Percentiles rank a stretch among this genome's conserved stretches.
phyloP scores from a whole-genome alignment of 2,888 invertebrate genomes.

The Tachystola acroxantha region DNA sequence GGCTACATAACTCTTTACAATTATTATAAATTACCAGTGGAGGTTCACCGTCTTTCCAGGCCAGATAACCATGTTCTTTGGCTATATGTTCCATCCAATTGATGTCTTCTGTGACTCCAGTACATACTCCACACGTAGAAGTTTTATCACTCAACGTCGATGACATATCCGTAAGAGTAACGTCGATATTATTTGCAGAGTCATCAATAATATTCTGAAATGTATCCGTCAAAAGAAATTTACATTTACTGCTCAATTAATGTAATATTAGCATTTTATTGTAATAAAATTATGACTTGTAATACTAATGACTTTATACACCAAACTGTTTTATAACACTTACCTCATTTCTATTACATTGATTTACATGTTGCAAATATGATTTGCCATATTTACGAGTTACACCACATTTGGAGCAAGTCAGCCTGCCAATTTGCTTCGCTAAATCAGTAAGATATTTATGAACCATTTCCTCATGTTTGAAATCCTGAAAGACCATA shows the following conservation, averaged over 20 bases:
- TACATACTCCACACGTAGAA: conserved; percentile 34
- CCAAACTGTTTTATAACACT: no score
- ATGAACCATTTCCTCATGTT: conserved; percentile 19
- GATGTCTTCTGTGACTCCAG: conserved; percentile 4
- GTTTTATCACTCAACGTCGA: no score
- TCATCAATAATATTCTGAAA: no score
- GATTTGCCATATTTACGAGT: conserved; percentile 25
- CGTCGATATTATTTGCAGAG: no score
- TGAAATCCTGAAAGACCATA: no score
- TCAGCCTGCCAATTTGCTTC: conserved; percentile 19
- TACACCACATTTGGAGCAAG: conserved; percentile 33
- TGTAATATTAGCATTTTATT: no score
- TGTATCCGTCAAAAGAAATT: no score
- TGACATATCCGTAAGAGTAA: no score
- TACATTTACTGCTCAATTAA: no score
- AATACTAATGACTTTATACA: no score
- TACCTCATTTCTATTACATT: conserved; percentile 8
- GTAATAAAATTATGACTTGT: no score
- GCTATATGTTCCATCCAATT: conserved; percentile 29
- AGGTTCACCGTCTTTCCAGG: conserved; percentile 39
- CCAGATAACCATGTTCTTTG: conserved; percentile 32
- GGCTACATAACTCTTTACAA: no score
- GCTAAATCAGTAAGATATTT: conserved; percentile 24
- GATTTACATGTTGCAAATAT: conserved; percentile 21
- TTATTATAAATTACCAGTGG: conserved; percentile 73